Evolutionary conservation across 30 jellyfish, hydroid and myxozoan genomes (phyloP), one percentile per base, ranked within the genome.

Genomic region (Pelagia noctiluca): DNA sequence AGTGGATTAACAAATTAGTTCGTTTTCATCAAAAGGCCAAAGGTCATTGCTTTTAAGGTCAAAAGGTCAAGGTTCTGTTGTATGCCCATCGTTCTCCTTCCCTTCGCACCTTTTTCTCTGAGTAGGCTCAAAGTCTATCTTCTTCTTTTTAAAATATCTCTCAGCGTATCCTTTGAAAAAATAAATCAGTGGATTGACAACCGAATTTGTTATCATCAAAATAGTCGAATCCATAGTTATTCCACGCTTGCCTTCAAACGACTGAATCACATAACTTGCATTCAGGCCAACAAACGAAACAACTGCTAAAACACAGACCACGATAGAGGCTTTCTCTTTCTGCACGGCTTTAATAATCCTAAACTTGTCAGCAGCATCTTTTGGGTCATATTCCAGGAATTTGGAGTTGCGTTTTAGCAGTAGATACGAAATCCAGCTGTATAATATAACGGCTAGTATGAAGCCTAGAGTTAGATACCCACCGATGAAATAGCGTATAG

Each of bases 301-400:
- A 23, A 79, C 82, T 22, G 64, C 89, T 30, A 79, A 52, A 1
- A 57, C 24, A 35, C 88, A 76, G 11, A 63, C 73, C 13, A 37
- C 35, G 2, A 76, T 61, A 23, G 89, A 34, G 46, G 89, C 76
- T 18, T 32, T 65, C 48, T 79, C 89, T 30, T 79, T 79, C 74
- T 79, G 63, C 28, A 79, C 25, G 0, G 89, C 89, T 33, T 46
- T 38, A 30, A 79, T 63, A 49, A 35, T 26, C 24, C 62, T 76
- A n/a, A 33, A 34, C 29, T 76, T 76, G 7, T 42, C 32, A 5
- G 26, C 67, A 1, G 62, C 13, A 13, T 7, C 79, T 60, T 34
- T 76, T 4, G 36, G 35, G 32, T 76, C 88, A 24, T 57, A 62
- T 7, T 62, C 69, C 13, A 76, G 54, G 13, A 76, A 35, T 0